phyloP scores from a whole-genome alignment of 2,113 vertebrate genomes.

The Trichechus manatus region DNA sequence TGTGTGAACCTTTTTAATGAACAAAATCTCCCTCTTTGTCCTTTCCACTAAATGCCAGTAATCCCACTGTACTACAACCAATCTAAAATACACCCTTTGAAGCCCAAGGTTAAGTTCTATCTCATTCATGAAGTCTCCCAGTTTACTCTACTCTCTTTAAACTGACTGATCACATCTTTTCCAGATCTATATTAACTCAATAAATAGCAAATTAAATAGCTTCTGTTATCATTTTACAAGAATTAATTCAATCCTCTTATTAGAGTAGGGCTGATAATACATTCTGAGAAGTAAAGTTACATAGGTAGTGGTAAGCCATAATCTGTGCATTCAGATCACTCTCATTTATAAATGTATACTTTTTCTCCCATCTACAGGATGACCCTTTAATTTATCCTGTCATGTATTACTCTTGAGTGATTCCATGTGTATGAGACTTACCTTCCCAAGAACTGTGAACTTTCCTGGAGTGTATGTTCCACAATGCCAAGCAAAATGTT shows the following conservation, averaged over 20 bases:
- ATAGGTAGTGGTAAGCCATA: not conserved
- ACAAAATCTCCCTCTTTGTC: not conserved
- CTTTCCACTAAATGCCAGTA: not conserved
- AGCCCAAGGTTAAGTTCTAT: not conserved
- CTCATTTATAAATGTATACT: not conserved
- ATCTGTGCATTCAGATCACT: not conserved
- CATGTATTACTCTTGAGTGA: not conserved
- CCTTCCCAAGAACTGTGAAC: not conserved
- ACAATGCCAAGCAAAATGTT: not conserved
- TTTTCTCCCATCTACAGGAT: not conserved
- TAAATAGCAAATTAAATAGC: not conserved
- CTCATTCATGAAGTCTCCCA: not conserved
- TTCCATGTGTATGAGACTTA: not conserved
- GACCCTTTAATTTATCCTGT: not conserved
- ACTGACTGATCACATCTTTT: not conserved
- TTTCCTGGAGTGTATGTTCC: not conserved
- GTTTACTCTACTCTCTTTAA: not conserved
- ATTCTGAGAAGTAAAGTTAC: not conserved
- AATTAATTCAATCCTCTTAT: constrained; percentile 17
- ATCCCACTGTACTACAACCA: not conserved
- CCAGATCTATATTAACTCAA: not conserved
- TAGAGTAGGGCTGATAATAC: not conserved
- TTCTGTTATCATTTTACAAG: not conserved
- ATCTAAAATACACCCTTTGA: not conserved
- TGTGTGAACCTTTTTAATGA: not conserved